Percentiles rank a stretch among this genome's conserved stretches.
These are phyloP conservation scores for Enteromius trimaculatus DNA, from an alignment of 2,797 vertebrate genomes.

Conservation along the genomic window DNA sequence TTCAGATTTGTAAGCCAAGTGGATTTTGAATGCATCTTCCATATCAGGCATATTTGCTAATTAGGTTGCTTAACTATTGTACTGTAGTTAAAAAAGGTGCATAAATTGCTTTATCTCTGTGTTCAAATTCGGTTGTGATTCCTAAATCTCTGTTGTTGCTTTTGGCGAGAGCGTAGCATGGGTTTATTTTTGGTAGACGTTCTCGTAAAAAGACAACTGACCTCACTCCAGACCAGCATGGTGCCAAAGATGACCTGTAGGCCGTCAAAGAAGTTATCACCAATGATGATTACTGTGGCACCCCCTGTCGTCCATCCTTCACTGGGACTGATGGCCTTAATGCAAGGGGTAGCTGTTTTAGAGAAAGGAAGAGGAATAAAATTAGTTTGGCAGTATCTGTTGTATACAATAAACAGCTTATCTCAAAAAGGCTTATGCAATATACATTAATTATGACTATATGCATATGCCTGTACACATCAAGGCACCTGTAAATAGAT, in stretches of 20 bases:
- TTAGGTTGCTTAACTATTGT: background rate
- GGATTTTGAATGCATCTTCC: constrained; percentile 20
- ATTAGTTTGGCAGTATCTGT: background rate
- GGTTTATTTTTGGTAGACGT: background rate
- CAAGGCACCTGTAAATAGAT: constrained; percentile 24
- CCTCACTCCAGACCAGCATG: constrained; percentile 99
- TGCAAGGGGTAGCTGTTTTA: constrained; percentile 95
- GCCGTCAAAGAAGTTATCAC: constrained; percentile 99
- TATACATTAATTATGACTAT: constrained; percentile 14
- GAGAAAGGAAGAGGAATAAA: constrained; percentile 25
- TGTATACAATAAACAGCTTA: background rate
- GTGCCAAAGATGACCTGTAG: constrained; percentile 99
- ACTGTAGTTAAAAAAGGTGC: background rate
- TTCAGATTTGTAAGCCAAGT: constrained; percentile 3
- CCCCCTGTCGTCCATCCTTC: constrained; percentile 99
- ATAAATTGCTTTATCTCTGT: background rate
- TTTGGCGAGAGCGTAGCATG: background rate
- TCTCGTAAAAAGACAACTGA: constrained; percentile 68
- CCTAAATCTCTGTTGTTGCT: background rate
- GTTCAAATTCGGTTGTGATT: background rate
- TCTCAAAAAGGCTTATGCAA: constrained; percentile 12
- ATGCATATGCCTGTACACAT: constrained; percentile 25
- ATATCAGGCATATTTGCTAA: background rate
- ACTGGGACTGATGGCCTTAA: constrained; percentile 99
- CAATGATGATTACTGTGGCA: constrained; percentile 98